Evolutionary conservation across 1,140 invertebrate genomes (phyloP), one percentile per base, ranked within the genome.

Genomic region (Drosophila teissieri): DNA sequence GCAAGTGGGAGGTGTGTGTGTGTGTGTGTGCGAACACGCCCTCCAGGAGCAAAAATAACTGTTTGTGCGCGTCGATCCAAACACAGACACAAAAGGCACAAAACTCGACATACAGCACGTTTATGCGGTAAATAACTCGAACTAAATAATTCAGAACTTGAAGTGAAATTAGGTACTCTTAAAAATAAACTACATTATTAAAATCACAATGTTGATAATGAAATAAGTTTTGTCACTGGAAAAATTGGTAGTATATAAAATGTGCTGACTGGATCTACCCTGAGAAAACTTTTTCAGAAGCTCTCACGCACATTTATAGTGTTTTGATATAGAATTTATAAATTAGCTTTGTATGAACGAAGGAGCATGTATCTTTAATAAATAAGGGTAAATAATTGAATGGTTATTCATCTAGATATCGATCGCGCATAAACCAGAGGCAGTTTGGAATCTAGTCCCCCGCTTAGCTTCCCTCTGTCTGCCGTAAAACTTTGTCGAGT

Each of bases 401-500:
- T 17, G 7, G 0, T 5, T 2, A 1, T 52, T 5, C 4, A 10
- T 31, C 27, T 10, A 2, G 24, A 46, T 2, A 46, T 19, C 15
- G 14, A 2, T 15, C 10, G 4, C 24, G 60, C 60, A 63, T 63
- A 34, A 63, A 63, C 60, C 11, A 39, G 12, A 2, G 17, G 6
- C 53, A 14, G 14, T 39, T 24, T 14, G 14, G 22, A 7, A 7
- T 11, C 7, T 15, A n/a, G 17, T n/a, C 34, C 7, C 42, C 24
- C 34, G 49, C 22, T 7, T 49, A 46, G 36, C 58, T 58, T 40
- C 34, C 51, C 70, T 72, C 44, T 44, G 64, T 36, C 55, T 36
- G 54, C 55, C 53, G 64, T 73, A 77, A 78, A 82, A 82, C 62
- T 82, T 86, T 65, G 78, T 79, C 78, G 78, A 82, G 52, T 63